Conservation (phyloP, 1,140 invertebrate genomes). For the Diabrotica undecimpunctata region DNA sequence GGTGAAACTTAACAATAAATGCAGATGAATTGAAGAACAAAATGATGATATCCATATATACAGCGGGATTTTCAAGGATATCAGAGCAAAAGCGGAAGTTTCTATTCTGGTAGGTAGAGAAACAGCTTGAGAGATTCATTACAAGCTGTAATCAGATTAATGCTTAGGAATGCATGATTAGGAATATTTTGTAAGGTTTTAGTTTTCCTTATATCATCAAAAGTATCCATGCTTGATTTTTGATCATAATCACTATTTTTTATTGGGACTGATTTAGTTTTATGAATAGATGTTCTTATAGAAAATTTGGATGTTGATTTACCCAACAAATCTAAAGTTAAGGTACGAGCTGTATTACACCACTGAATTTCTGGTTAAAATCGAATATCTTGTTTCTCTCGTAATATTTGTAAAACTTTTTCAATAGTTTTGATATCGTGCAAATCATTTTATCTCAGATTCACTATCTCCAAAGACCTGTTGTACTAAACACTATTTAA, state of each 20-base stretch:
- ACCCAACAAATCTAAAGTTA: slow-evolving; percentile 29
- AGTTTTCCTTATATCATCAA: slow-evolving; percentile 28
- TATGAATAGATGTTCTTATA: slow-evolving; percentile 26
- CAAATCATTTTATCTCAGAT: slow-evolving; percentile 59
- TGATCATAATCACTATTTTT: slow-evolving; percentile 19
- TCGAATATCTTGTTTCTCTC: slow-evolving; percentile 34
- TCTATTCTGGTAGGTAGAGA: too few relatives aligned
- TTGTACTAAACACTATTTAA: slow-evolving; percentile 63
- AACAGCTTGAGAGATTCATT: too few relatives aligned
- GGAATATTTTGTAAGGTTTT: slow-evolving; percentile 33
- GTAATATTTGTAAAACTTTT: slow-evolving; percentile 39
- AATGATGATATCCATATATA: too few relatives aligned
- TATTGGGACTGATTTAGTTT: slow-evolving; percentile 36
- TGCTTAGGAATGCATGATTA: slow-evolving; percentile 22
- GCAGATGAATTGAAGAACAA: too few relatives aligned
- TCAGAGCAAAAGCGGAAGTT: too few relatives aligned
- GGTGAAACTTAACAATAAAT: too few relatives aligned
- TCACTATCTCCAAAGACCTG: slow-evolving; percentile 60
- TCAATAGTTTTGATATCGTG: slow-evolving; percentile 47
- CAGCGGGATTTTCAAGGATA: too few relatives aligned
- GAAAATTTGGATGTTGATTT: slow-evolving; percentile 28
- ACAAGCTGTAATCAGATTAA: too few relatives aligned
- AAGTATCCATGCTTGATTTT: slow-evolving; percentile 23
- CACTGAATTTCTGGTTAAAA: slow-evolving; percentile 39
- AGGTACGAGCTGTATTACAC: slow-evolving; percentile 33